phyloP scores from a whole-genome alignment of 1,140 invertebrate genomes.

The Euglossa dilemma region DNA sequence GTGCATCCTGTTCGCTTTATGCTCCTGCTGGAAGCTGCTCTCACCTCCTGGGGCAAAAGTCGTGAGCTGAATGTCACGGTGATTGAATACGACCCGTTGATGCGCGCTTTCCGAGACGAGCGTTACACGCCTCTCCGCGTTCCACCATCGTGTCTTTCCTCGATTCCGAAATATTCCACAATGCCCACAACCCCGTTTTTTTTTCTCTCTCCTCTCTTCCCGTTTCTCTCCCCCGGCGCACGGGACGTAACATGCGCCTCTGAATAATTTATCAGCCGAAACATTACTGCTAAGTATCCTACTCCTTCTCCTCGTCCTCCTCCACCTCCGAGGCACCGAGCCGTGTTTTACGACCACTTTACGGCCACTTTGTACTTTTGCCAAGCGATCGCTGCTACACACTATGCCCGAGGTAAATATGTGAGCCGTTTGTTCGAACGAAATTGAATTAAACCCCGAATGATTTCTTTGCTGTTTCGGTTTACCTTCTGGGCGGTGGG shows the following conservation, averaged over 20 bases:
- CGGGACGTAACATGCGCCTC: not conserved
- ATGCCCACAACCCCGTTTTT: not conserved
- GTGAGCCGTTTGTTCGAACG: not conserved
- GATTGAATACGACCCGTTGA: conserved; percentile 76
- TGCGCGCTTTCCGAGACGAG: conserved; percentile 61
- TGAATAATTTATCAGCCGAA: conserved; percentile 39
- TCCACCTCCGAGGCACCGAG: not conserved
- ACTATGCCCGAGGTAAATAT: conserved; percentile 3
- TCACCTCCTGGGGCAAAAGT: conserved; percentile 80
- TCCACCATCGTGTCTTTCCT: not conserved
- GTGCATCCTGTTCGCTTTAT: conserved; percentile 66
- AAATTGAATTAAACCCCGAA: conserved; percentile 1
- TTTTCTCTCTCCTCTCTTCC: not conserved
- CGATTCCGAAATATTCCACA: conserved; percentile 40
- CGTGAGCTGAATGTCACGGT: conserved; percentile 78
- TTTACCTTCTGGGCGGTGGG: no score
- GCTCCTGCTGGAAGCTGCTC: conserved; percentile 73
- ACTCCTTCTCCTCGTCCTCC: not conserved
- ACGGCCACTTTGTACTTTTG: conserved; percentile 40
- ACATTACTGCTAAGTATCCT: conserved; percentile 27
- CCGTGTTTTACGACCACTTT: conserved; percentile 47
- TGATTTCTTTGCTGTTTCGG: not conserved
- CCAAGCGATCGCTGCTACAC: conserved; percentile 1
- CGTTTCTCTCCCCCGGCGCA: no score
- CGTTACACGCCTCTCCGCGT: conserved; percentile 10